Conservation (phyloP, 2,888 invertebrate genomes). For the Idaea aversata region DNA sequence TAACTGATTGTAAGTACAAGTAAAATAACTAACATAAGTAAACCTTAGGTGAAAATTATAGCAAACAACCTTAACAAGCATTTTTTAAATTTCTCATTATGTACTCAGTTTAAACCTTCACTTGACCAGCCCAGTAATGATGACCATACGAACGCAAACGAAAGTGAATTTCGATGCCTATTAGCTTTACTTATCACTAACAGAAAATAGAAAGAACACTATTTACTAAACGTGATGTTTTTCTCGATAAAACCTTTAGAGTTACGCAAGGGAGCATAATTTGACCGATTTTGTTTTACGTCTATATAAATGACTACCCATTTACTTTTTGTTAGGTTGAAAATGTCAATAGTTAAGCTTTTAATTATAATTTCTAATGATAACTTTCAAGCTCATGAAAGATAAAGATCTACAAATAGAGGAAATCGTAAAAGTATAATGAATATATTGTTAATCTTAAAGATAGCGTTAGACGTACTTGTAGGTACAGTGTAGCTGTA, state of each 20-base stretch:
- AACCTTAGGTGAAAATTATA: background rate
- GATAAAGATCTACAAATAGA: background rate
- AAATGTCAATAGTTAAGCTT: background rate
- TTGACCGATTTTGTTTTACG: background rate
- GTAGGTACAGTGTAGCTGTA: too few species aligned
- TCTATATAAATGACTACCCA: background rate
- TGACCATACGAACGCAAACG: constrained; percentile 14
- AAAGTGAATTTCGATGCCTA: constrained; percentile 24
- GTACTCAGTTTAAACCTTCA: background rate
- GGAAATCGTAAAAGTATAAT: background rate
- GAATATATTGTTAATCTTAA: background rate
- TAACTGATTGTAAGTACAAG: background rate
- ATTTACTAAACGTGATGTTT: background rate
- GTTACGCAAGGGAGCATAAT: background rate
- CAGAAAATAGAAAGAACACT: background rate
- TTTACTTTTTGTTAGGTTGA: too few species aligned
- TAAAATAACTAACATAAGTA: too few species aligned
- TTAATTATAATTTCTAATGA: background rate
- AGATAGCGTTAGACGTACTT: background rate
- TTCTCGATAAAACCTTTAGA: background rate
- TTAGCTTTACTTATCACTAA: constrained; percentile 21
- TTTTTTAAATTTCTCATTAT: background rate
- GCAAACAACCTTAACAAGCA: background rate
- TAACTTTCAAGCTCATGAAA: background rate
- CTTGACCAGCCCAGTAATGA: constrained; percentile 1